phyloP scores from a whole-genome alignment of 2,797 vertebrate species.

The Masticophis lateralis region DNA sequence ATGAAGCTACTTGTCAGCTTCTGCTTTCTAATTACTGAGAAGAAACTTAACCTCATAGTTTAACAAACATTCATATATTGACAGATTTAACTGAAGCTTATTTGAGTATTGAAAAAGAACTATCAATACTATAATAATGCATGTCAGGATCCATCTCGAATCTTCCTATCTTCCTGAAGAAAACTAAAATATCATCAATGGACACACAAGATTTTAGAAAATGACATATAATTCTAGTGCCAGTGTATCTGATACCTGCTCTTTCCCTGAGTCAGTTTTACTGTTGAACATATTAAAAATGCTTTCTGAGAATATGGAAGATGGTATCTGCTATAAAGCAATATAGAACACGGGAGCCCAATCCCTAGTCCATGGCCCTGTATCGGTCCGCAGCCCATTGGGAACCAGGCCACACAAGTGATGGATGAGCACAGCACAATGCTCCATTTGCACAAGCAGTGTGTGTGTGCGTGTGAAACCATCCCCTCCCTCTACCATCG shows the following conservation, averaged over 20 bases:
- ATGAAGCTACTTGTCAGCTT: background rate
- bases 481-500: background rate
- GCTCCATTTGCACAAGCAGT: background rate
- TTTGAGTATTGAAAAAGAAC: background rate
- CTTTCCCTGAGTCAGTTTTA: background rate
- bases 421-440: background rate
- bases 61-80: background rate
- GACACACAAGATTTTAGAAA: background rate
- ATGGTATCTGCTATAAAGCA: background rate
- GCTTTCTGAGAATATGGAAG: background rate
- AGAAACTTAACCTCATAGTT: no score
- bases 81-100: background rate
- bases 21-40: background rate
- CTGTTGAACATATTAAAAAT: background rate
- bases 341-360: background rate
- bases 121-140: background rate
- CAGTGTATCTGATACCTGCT: background rate
- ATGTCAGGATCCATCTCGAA: background rate
- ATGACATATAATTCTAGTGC: background rate
- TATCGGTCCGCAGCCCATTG: background rate
- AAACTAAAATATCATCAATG: background rate
- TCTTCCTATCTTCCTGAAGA: background rate
- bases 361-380: background rate
- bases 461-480: background rate
- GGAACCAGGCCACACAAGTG: background rate